phyloP scores from a whole-genome alignment of 2,113 vertebrate genomes.

The Ailurus styani region DNA sequence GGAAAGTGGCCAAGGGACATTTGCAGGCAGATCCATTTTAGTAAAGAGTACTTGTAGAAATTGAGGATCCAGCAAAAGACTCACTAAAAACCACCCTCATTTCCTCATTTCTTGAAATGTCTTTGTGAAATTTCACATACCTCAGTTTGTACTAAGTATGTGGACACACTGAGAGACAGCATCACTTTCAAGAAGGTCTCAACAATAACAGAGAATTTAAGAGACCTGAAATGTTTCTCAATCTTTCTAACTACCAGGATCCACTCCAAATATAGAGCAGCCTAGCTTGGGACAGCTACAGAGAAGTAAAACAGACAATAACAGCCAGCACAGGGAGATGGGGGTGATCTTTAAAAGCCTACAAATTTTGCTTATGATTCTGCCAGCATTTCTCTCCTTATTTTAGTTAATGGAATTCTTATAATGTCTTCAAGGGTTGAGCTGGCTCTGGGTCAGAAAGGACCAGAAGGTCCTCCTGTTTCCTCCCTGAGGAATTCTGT shows the following conservation, averaged over 20 bases:
- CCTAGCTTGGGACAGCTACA: neutral
- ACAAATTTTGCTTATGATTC: neutral
- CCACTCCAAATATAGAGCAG: neutral
- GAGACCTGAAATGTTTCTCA: neutral
- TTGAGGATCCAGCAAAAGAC: neutral
- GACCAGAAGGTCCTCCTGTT: neutral
- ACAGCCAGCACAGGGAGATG: neutral
- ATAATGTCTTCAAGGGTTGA: neutral
- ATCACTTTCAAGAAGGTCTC: neutral
- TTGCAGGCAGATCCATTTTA: neutral
- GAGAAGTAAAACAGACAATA: neutral
- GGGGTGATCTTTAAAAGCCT: neutral
- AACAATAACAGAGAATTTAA: neutral
- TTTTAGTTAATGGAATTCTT: slow-evolving; percentile 30
- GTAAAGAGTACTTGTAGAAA: neutral
- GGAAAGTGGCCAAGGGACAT: neutral
- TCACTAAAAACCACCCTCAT: neutral
- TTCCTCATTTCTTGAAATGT: slow-evolving; percentile 8
- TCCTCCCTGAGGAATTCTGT: neutral
- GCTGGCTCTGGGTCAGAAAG: slow-evolving; percentile 15
- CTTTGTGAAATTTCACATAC: neutral
- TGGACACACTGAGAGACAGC: neutral
- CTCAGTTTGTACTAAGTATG: neutral
- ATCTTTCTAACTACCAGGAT: neutral
- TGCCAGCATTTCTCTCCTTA: neutral